Percentiles rank a stretch among this genome's conserved stretches.
phyloP scores from a whole-genome alignment of 2,797 vertebrate genomes.

The Cossypha caffra region DNA sequence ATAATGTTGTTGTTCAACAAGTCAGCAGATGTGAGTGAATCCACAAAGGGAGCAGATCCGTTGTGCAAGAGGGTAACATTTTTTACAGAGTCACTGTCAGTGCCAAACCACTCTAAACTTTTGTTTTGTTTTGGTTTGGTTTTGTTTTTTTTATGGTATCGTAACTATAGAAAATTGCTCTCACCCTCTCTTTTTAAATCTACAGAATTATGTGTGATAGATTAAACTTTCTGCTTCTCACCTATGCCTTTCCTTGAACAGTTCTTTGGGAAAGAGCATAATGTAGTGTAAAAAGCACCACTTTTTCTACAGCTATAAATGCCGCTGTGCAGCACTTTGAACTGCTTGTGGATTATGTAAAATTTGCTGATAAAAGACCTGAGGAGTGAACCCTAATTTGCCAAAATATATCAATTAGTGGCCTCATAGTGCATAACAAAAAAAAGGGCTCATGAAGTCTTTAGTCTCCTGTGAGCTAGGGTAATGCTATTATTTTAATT shows the following conservation, averaged over 20 bases:
- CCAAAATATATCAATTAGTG: background rate
- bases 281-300: background rate
- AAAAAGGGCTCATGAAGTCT: background rate
- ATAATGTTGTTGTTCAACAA: slow-evolving; percentile 22
- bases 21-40: slow-evolving; percentile 15
- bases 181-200: background rate
- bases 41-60: background rate
- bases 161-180: background rate
- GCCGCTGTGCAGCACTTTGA: background rate
- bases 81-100: background rate
- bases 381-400: background rate
- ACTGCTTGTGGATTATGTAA: background rate
- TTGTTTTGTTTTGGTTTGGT: background rate
- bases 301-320: background rate
- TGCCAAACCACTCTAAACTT: background rate
- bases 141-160: background rate
- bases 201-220: background rate
- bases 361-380: background rate
- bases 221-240: background rate
- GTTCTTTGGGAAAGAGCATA: background rate
- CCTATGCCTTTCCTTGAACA: background rate
- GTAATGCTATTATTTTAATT: background rate
- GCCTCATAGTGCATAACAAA: background rate
- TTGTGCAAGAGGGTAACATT: slow-evolving; percentile 6
- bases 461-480: background rate